These are phyloP conservation scores for Anguilla japonica DNA, from an alignment of 2,113 vertebrate genomes.

Conservation along the genomic window DNA sequence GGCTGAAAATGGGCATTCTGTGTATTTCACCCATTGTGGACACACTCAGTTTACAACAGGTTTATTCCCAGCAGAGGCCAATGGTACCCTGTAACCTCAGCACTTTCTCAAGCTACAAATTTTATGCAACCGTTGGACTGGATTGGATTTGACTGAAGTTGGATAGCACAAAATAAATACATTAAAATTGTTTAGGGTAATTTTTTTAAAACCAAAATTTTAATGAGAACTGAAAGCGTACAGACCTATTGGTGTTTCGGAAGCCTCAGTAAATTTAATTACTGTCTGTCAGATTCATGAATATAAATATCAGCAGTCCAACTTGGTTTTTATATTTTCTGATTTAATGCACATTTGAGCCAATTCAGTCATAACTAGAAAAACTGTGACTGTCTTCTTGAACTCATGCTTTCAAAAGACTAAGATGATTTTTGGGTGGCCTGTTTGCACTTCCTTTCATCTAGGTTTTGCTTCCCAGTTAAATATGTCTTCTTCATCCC, in stretches of 20 bases:
- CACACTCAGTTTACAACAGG: no score
- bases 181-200: not conserved
- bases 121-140: not conserved
- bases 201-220: not conserved
- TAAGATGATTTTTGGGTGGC: not conserved
- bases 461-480: not conserved
- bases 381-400: not conserved
- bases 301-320: not conserved
- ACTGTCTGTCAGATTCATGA: not conserved
- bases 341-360: not conserved
- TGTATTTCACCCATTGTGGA: no score
- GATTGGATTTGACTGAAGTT: no score
- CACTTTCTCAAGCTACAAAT: not conserved
- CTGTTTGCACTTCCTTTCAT: slow-evolving; percentile 1
- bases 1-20: no score
- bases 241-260: not conserved
- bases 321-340: not conserved
- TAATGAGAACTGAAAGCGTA: not conserved
- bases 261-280: not conserved
- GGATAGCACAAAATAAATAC: not conserved
- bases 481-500: not conserved
- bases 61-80: no score
- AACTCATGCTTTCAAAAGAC: not conserved
- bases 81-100: no score
- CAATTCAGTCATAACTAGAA: not conserved